Base-by-base conservation (phyloP, 2,113 vertebrate genomes). In the Castor canadensis region DNA sequence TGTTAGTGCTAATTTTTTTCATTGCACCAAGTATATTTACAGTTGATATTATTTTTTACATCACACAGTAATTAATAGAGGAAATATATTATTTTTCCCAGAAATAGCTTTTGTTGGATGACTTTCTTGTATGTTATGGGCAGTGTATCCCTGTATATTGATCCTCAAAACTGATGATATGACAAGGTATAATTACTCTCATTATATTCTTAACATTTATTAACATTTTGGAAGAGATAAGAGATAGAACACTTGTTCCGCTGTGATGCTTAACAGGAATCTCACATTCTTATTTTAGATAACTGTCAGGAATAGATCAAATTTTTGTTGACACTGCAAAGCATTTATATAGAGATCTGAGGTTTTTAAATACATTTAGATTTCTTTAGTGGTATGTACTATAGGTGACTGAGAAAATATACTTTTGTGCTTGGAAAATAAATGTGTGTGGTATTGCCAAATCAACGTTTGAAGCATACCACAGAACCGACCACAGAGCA, bases 31-130 rank as follows among this genome's bases (percentile, higher is more conserved):
- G 6, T 22, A 45, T 3, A 54, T 40, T 64, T 77, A 64, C 3
- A 38, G 6, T 56, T 85, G 56, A 7, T 72, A 45, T 69, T 6
- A 24, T 30, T 82, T 75, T 52, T 52, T 79, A 5, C 56, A 86
- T 5, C 5, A 22, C 45, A 22, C 0, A 47, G 15, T 1, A 24
- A 3, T 52, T 35, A n/a, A n/a, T n/a, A n/a, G 11, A 92, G 1
- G 8, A 9, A 77, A 32, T 62, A 22, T 15, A 22, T 15, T 15
- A 75, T 2, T 71, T 1, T 75, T 6, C 3, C 3, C 9, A 38
- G 24, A 89, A 43, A 64, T 49, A 58, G 10, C 17, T 91, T 22
- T 72, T 75, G 20, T 82, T 12, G n/a, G 7, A 9, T 88, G 66
- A 80, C 4, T 71, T 69, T 20, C 35, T n/a, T 40, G 6, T 13